Percentiles rank a stretch among this genome's conserved stretches.
phyloP scores from a whole-genome alignment of 2,113 vertebrate species.

The Nothobranchius kuhntae region DNA sequence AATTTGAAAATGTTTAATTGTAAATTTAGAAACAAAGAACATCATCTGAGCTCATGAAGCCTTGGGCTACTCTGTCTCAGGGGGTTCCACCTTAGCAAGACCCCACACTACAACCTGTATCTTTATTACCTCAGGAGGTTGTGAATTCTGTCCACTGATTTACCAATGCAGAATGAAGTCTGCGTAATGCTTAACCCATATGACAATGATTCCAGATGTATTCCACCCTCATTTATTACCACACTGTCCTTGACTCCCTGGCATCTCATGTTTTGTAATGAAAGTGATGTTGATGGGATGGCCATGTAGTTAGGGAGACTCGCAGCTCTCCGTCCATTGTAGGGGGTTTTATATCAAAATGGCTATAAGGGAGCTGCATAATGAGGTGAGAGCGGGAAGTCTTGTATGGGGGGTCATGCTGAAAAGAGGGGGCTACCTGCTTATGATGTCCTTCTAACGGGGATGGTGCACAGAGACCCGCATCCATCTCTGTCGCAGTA shows the following conservation, averaged over 20 bases:
- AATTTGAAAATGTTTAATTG: slow-evolving; percentile 15
- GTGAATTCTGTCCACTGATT: slow-evolving; percentile 81
- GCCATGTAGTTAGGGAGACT: slow-evolving; percentile 81
- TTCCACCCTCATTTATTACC: slow-evolving; percentile 85
- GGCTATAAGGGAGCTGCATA: slow-evolving; percentile 84
- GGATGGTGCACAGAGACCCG: slow-evolving; percentile 74
- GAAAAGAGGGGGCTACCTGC: slow-evolving; percentile 82
- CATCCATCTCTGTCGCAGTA: slow-evolving; percentile 86
- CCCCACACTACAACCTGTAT: slow-evolving; percentile 73
- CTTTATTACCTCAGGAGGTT: slow-evolving; percentile 81
- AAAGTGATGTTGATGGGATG: slow-evolving; percentile 86
- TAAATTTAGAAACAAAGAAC: slow-evolving; percentile 34
- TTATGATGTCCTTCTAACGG: slow-evolving; percentile 85
- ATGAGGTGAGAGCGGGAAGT: slow-evolving; percentile 83
- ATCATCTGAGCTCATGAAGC: slow-evolving; percentile 44
- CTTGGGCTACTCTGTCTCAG: slow-evolving; percentile 38
- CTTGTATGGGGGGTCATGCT: slow-evolving; percentile 80
- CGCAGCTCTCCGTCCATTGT: slow-evolving; percentile 74
- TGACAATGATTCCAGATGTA: slow-evolving; percentile 85
- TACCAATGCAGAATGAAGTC: slow-evolving; percentile 85
- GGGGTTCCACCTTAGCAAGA: slow-evolving; percentile 58
- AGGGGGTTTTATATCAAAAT: slow-evolving; percentile 84
- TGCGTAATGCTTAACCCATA: slow-evolving; percentile 82
- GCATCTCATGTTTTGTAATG: slow-evolving; percentile 89
- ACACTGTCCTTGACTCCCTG: slow-evolving; percentile 84